These are phyloP conservation scores for Tachycineta bicolor DNA, from an alignment of 2,113 vertebrate species.

Conservation along the genomic window DNA sequence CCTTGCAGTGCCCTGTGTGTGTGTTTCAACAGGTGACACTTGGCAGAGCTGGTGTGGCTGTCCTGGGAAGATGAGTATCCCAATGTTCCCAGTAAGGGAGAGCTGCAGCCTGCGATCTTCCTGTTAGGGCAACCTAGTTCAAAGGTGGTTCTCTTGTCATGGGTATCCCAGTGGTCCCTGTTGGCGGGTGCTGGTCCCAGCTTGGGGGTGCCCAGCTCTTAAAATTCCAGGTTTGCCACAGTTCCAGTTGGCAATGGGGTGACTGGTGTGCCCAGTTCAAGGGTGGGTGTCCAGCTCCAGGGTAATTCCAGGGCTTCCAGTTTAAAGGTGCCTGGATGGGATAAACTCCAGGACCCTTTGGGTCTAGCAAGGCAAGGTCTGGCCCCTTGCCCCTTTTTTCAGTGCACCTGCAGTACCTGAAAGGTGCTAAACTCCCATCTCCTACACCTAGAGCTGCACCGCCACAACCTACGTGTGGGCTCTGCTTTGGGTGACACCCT, in stretches of 20 bases:
- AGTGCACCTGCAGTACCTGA: neutral
- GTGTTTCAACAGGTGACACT: fast-evolving
- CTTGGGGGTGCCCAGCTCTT: neutral
- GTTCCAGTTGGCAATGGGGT: no score
- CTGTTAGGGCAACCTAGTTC: neutral
- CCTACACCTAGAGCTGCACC: neutral
- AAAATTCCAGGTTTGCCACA: neutral
- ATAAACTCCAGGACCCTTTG: neutral
- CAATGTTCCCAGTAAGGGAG: neutral
- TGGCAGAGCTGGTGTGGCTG: neutral
- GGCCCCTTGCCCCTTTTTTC: no score
- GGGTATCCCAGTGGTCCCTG: neutral
- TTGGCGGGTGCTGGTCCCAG: neutral
- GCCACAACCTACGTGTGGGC: fast-evolving
- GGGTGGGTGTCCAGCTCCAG: neutral
- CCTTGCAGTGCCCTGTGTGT: no score
- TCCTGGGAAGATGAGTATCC: neutral
- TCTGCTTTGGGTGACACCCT: neutral
- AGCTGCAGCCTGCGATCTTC: neutral
- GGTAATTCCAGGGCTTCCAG: neutral
- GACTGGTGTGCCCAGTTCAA: fast-evolving
- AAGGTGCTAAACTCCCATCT: fast-evolving
- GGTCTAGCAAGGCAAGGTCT: neutral
- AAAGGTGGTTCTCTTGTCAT: neutral
- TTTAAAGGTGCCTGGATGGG: no score